Conservation (phyloP, 2,797 vertebrate genomes). For the Bradypodion pumilum region DNA sequence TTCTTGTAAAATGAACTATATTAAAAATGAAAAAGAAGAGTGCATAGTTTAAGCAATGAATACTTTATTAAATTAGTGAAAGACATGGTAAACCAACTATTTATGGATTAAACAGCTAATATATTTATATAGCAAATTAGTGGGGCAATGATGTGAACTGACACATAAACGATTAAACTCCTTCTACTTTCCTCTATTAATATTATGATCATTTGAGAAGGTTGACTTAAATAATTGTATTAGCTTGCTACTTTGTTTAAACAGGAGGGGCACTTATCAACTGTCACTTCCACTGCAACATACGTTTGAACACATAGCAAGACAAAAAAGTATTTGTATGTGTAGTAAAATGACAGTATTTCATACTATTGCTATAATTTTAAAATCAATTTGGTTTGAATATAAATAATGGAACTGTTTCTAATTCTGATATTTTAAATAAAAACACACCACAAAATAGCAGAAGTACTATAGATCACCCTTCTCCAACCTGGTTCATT, state of each 20-base stretch:
- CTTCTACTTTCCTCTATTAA: not conserved
- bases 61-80: slow-evolving; percentile 7
- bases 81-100: not conserved
- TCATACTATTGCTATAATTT: not conserved
- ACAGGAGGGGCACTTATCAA: not conserved
- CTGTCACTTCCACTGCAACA: not conserved
- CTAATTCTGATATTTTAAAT: not conserved
- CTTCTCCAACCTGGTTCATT: not conserved
- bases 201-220: slow-evolving; percentile 14
- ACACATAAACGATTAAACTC: not conserved
- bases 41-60: not conserved
- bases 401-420: not conserved
- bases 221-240: not conserved
- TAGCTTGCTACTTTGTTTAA: not conserved
- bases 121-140: slow-evolving; percentile 19
- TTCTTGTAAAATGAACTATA: not conserved
- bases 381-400: not conserved
- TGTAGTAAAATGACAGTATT: not conserved
- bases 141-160: slow-evolving; percentile 1
- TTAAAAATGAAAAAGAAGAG: not conserved
- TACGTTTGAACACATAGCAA: not conserved
- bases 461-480: not conserved
- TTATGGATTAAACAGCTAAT: not conserved
- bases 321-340: no score
- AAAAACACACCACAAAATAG: not conserved